phyloP scores from a whole-genome alignment of 2,113 vertebrate species.

The Merops nubicus region DNA sequence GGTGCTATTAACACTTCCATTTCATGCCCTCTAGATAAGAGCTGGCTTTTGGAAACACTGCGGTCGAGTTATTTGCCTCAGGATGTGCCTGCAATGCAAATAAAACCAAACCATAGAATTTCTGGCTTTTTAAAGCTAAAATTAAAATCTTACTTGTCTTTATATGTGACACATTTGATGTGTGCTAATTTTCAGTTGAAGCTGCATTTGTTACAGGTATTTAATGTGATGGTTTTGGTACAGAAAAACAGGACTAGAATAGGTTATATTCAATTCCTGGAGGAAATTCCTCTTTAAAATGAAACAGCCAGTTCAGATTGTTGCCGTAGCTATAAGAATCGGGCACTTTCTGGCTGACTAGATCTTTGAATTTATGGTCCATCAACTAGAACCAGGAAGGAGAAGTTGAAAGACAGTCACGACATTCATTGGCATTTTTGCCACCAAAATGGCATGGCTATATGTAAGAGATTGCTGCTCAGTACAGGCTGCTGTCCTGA shows the following conservation, averaged over 20 bases:
- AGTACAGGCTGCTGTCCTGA: background rate
- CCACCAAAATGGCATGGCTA: background rate
- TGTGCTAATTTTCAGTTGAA: constrained; percentile 8
- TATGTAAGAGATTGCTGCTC: background rate
- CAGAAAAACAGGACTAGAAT: background rate
- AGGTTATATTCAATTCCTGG: background rate
- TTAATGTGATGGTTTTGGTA: background rate
- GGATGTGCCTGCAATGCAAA: background rate
- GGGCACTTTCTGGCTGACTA: background rate
- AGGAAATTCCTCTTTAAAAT: background rate
- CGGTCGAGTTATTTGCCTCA: constrained; percentile 5
- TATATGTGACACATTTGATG: background rate
- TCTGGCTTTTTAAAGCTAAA: background rate
- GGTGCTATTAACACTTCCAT: constrained; percentile 57
- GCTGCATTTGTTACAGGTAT: background rate
- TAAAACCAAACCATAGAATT: constrained; percentile 12
- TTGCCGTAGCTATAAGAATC: background rate
- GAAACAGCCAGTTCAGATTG: background rate
- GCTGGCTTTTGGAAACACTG: constrained; percentile 13
- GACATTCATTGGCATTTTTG: background rate
- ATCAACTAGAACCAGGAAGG: background rate
- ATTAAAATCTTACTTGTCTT: background rate
- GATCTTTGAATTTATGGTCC: background rate
- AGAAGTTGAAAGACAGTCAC: background rate
- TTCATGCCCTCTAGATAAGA: constrained; percentile 25